These are phyloP conservation scores for Brevimyrus niger DNA, from an alignment of 2,113 vertebrate species.

Conservation along the genomic window DNA sequence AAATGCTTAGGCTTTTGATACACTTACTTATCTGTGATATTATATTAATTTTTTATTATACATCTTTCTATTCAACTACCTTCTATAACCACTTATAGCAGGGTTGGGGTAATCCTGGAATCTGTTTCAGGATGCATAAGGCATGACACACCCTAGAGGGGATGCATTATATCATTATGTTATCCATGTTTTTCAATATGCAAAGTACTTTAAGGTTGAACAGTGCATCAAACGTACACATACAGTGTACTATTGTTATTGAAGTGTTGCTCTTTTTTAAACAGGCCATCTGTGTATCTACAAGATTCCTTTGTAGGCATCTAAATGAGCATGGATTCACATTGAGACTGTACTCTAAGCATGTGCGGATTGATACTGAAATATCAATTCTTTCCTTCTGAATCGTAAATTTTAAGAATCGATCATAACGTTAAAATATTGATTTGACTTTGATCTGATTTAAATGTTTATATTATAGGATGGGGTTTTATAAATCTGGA, in stretches of 20 bases:
- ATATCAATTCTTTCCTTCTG: not conserved
- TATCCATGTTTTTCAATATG: not conserved
- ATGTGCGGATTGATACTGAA: not conserved
- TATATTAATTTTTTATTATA: not conserved
- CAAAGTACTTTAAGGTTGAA: not conserved
- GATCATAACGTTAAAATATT: not conserved
- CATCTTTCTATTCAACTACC: not conserved
- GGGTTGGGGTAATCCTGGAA: not conserved
- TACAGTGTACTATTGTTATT: not conserved
- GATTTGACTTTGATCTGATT: not conserved
- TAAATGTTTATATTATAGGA: not conserved
- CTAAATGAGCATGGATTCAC: not conserved
- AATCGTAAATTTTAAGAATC: not conserved
- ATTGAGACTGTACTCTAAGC: not conserved
- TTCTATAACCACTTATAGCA: not conserved
- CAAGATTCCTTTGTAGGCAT: not conserved
- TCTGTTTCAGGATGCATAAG: not conserved
- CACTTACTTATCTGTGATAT: not conserved
- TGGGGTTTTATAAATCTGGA: too few relatives aligned
- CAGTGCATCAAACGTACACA: not conserved
- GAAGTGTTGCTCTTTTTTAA: not conserved
- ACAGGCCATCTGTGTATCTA: not conserved
- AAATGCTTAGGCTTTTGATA: not conserved
- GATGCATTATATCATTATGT: not conserved
- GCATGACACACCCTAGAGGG: not conserved